These are phyloP conservation scores for Betta splendens DNA, from an alignment of 2,797 vertebrate species.

Conservation along the genomic window DNA sequence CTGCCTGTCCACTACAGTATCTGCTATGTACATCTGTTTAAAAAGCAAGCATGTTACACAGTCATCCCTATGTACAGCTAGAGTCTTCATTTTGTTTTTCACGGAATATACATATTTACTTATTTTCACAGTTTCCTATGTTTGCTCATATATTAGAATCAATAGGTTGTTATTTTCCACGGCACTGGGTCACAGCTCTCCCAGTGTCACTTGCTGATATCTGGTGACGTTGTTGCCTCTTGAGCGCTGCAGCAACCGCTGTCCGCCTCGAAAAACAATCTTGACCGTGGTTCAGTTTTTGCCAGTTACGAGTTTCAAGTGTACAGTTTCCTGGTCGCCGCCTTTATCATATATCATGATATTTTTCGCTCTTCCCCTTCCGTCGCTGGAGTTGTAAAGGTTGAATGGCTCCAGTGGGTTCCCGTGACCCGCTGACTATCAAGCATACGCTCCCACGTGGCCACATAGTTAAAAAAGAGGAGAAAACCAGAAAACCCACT, in stretches of 20 bases:
- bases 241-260: conserved; percentile 78
- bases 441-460: conserved; percentile 58
- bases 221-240: conserved; percentile 81
- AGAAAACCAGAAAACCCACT: conserved; percentile 32
- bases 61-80: conserved; percentile 91
- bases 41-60: conserved; percentile 97
- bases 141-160: conserved; percentile 75
- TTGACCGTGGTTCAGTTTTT: conserved; percentile 61
- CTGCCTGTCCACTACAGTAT: conserved; percentile 89
- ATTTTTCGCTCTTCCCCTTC: conserved; percentile 42
- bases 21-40: conserved; percentile 92
- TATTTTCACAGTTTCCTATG: conserved; percentile 89
- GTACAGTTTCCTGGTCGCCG: conserved; percentile 80
- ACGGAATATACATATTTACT: conserved; percentile 96
- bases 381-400: conserved; percentile 65
- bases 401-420: conserved; percentile 21
- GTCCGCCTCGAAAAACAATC: conserved; percentile 82
- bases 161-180: conserved; percentile 69
- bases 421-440: conserved; percentile 63
- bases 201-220: conserved; percentile 80
- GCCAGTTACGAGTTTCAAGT: conserved; percentile 72
- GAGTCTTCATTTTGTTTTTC: conserved; percentile 84
- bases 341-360: conserved; percentile 61
- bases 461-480: conserved; percentile 69
- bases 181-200: conserved; percentile 74